phyloP scores from a whole-genome alignment of 1,140 invertebrate species.

The Trissolcus basalis region DNA sequence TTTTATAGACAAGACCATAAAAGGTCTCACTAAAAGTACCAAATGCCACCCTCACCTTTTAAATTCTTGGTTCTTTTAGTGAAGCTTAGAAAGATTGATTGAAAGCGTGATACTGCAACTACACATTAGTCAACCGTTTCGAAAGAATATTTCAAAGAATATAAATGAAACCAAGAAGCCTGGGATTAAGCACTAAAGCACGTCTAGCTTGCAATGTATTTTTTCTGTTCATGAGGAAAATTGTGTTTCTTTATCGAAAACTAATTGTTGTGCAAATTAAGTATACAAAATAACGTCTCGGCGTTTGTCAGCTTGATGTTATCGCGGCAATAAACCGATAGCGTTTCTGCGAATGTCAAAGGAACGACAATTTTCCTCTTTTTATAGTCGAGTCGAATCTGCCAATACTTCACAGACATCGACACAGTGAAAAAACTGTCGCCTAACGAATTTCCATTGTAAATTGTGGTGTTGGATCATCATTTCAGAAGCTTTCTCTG shows the following conservation, averaged over 20 bases:
- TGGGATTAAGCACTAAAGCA: conserved; percentile 18
- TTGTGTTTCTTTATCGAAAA: background rate
- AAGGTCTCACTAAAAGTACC: too few species aligned
- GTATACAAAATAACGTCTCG: too few species aligned
- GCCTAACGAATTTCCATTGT: background rate
- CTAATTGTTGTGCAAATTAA: background rate
- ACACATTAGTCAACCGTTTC: too few species aligned
- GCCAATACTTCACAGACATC: too few species aligned
- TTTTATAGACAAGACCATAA: too few species aligned
- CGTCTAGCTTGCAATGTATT: conserved; percentile 7
- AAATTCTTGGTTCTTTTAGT: too few species aligned
- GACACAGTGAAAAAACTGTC: background rate
- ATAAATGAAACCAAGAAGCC: conserved; percentile 20
- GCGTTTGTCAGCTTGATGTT: too few species aligned
- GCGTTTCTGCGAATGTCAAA: background rate
- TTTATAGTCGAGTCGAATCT: too few species aligned
- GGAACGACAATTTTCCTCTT: background rate
- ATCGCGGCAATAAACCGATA: too few species aligned
- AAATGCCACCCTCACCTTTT: too few species aligned
- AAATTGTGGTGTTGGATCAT: conserved; percentile 1
- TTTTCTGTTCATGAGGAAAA: background rate
- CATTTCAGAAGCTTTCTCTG: conserved; percentile 13
- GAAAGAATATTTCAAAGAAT: background rate
- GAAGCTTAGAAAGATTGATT: too few species aligned
- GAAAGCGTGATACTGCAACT: too few species aligned